Conservation (phyloP, 2,888 invertebrate species). For the Ichneumoninae sp. region DNA sequence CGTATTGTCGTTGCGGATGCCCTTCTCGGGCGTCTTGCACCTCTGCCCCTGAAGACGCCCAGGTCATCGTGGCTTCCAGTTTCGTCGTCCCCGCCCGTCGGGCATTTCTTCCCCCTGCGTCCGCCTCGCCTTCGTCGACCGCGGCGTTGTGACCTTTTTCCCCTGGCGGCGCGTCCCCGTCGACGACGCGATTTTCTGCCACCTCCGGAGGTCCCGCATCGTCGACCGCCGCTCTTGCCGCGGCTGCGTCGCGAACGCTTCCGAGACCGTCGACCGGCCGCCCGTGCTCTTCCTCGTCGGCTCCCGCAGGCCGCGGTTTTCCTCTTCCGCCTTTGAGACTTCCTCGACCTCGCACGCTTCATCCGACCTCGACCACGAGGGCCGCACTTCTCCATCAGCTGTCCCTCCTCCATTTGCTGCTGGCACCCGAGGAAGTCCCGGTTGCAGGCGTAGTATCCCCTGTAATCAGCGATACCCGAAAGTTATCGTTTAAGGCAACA, state of each 20-base stretch:
- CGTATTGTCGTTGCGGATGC: conserved; percentile 32
- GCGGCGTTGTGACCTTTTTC: conserved; percentile 18
- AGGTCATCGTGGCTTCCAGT: conserved; percentile 23
- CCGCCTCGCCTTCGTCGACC: conserved; percentile 34
- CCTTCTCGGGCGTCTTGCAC: conserved; percentile 34
- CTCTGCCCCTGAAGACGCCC: conserved; percentile 11
- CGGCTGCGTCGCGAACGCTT: conserved; percentile 35
- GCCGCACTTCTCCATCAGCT: conserved; percentile 55
- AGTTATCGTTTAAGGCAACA: not conserved
- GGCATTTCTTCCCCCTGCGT: conserved; percentile 51
- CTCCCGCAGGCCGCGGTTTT: conserved; percentile 21
- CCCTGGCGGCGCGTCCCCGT: conserved; percentile 28
- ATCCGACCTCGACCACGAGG: conserved; percentile 35
- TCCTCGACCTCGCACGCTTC: conserved; percentile 40
- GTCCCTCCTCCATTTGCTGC: conserved; percentile 29
- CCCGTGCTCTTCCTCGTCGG: conserved; percentile 5
- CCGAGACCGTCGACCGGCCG: conserved; percentile 38
- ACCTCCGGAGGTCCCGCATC: conserved; percentile 20
- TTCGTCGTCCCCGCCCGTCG: conserved; percentile 29
- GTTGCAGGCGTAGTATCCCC: conserved; percentile 75
- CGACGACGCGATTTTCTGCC: conserved; percentile 52
- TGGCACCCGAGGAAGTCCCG: conserved; percentile 60
- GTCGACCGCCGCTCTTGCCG: conserved; percentile 38
- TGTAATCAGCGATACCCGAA: conserved; percentile 36
- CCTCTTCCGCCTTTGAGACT: conserved; percentile 48